Conservation (phyloP, 2,797 vertebrate species). For the Acridotheres tristis region DNA sequence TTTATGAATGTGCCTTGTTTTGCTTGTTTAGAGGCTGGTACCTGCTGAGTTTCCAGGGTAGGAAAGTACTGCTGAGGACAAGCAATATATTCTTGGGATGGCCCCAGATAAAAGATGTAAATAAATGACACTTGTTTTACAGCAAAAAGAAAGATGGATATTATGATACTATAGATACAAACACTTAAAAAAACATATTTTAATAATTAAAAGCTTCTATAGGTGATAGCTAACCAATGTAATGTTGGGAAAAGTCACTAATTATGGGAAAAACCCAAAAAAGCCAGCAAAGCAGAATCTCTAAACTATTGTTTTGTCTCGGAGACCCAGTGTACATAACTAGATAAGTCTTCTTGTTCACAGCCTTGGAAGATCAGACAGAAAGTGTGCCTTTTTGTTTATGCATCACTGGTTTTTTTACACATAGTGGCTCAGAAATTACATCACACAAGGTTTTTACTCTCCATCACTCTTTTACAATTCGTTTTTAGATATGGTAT, state of each 20-base stretch:
- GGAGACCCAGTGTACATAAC: background rate
- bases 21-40: background rate
- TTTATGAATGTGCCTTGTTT: background rate
- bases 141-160: fast-evolving
- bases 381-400: background rate
- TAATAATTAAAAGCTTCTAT: background rate
- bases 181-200: background rate
- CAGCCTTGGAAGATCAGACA: background rate
- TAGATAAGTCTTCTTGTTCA: background rate
- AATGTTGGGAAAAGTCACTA: background rate
- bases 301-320: background rate
- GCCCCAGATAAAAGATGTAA: background rate
- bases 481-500: background rate
- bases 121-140: background rate
- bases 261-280: fast-evolving
- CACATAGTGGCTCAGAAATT: background rate
- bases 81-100: background rate
- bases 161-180: background rate
- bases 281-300: background rate
- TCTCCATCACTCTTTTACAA: background rate
- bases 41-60: background rate
- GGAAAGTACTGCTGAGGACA: background rate
- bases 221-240: background rate
- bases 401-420: background rate
- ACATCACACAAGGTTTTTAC: background rate